These are phyloP conservation scores for Cheirogaleus medius DNA, from an alignment of 2,113 vertebrate species.

Conservation along the genomic window DNA sequence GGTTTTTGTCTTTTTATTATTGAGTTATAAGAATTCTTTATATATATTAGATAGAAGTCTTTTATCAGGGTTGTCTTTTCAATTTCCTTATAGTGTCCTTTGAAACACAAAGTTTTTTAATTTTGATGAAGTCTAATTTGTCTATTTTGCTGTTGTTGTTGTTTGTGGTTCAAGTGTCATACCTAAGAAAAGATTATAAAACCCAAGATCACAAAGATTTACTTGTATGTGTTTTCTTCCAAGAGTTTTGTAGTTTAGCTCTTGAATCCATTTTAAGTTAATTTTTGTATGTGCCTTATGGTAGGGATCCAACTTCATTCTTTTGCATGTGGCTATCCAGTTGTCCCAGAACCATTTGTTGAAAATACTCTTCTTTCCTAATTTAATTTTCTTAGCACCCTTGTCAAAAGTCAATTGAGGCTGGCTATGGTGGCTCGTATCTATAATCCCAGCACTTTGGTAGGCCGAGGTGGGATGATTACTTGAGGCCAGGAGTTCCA, in stretches of 20 bases:
- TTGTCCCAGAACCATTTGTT: not conserved
- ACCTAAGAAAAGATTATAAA: not conserved
- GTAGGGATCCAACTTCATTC: not conserved
- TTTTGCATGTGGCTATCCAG: not conserved
- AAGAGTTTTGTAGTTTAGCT: not conserved
- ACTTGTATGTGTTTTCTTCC: not conserved
- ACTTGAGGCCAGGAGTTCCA: too few relatives aligned
- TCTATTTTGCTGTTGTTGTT: not conserved
- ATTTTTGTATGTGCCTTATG: not conserved
- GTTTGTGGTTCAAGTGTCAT: not conserved
- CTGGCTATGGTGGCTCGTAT: too few relatives aligned
- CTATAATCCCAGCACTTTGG: too few relatives aligned
- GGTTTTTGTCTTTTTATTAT: not conserved
- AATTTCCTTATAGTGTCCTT: not conserved
- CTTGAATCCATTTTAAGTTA: not conserved
- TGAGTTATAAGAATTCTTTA: not conserved
- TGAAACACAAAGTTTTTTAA: not conserved
- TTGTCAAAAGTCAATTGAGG: not conserved
- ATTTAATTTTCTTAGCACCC: not conserved
- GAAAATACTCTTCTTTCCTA: not conserved
- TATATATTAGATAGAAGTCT: not conserved
- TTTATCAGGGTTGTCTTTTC: not conserved
- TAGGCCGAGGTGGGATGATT: too few relatives aligned
- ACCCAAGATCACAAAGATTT: not conserved
- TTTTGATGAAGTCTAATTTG: not conserved